Evolutionary conservation across 2,797 vertebrate species (phyloP).

Genomic region (Serranus cabrilla): DNA sequence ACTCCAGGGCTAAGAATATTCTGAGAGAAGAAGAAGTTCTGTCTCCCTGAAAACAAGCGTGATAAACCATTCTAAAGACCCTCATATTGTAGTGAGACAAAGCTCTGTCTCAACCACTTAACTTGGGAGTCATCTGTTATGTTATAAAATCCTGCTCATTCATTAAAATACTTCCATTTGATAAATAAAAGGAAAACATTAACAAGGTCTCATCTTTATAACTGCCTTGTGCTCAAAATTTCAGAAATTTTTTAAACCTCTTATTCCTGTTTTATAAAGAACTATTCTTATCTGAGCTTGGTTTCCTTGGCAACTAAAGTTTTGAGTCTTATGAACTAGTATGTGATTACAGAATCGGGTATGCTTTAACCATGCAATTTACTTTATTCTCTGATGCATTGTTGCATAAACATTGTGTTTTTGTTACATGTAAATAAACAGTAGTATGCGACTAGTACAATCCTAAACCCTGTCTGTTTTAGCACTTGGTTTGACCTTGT

Average conservation of each 20-base stretch:
- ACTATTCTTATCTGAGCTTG: neutral
- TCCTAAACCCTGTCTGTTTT: slow-evolving; percentile 18
- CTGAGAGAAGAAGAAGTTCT: neutral
- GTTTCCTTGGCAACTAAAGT: neutral
- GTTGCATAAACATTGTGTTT: neutral
- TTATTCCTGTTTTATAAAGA: neutral
- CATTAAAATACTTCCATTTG: neutral
- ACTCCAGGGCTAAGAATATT: slow-evolving; percentile 13
- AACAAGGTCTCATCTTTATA: neutral
- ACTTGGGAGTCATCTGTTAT: neutral
- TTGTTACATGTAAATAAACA: slow-evolving; percentile 33
- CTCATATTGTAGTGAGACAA: neutral
- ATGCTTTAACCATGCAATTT: neutral
- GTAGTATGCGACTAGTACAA: neutral
- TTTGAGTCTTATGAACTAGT: neutral
- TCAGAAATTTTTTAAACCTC: neutral
- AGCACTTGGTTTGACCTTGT: slow-evolving; percentile 59
- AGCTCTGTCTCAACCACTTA: neutral
- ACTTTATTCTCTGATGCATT: neutral
- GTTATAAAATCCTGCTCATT: neutral
- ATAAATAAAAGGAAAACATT: slow-evolving; percentile 1
- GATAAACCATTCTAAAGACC: neutral
- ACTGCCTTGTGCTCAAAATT: neutral
- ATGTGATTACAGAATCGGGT: neutral
- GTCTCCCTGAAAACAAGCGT: neutral